Base-by-base conservation (phyloP, 2,888 invertebrate species). In the Eueremaeus valkanovi region DNA sequence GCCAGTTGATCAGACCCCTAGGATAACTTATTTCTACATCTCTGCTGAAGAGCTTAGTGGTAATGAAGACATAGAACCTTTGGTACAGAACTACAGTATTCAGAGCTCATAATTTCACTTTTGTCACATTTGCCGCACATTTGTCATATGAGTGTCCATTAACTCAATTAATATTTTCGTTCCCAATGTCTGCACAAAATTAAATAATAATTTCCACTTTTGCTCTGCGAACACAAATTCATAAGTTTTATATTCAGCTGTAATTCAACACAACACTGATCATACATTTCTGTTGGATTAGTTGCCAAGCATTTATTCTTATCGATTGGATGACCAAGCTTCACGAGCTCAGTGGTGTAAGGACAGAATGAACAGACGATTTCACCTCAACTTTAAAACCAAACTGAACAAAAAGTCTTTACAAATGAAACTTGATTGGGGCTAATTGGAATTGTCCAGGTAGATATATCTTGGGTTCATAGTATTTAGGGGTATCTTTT, bases 311-410 rank as follows among this genome's bases (percentile, higher is more conserved):
- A 27, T 55, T 5, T n/a, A n/a, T n/a, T n/a, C 45, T 18, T 16
- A 45, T 16, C 16, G 93, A 93, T 61, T 92, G 91, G 31, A 91
- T 89, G 40, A 94, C 92, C 77, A 94, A 86, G 33, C 93, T 87
- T 73, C 92, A 87, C 11, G 93, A n/a, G n/a, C n/a, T n/a, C n/a
- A n/a, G n/a, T n/a, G n/a, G n/a, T n/a, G n/a, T n/a, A n/a, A n/a
- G n/a, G n/a, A n/a, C n/a, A n/a, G n/a, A n/a, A n/a, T n/a, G n/a
- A n/a, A n/a, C n/a, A n/a, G n/a, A n/a, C n/a, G n/a, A n/a, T n/a
- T n/a, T n/a, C n/a, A n/a, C n/a, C n/a, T n/a, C n/a, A n/a, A n/a
- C n/a, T n/a, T n/a, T n/a, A n/a, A n/a, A n/a, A n/a, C n/a, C n/a
- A n/a, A n/a, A n/a, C n/a, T n/a, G n/a, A n/a, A n/a, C n/a, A n/a